Percentiles rank a stretch among this genome's conserved stretches.
Evolutionary conservation across 2,113 vertebrate genomes (phyloP).

Genomic region (Mesoclemmys tuberculata): DNA sequence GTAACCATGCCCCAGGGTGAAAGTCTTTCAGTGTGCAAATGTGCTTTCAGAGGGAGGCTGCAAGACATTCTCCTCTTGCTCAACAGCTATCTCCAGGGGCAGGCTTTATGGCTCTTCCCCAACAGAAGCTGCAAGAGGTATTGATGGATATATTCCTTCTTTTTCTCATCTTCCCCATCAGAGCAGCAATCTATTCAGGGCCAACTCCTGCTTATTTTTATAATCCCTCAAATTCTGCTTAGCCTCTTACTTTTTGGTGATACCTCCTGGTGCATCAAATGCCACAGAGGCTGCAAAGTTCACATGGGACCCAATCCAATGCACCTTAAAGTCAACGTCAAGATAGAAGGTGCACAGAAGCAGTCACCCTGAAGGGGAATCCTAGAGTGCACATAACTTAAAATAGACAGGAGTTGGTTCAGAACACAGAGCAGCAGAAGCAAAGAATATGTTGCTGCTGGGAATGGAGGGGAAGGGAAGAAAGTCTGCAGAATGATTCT

Average conservation of each 20-base stretch:
- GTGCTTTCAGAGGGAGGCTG: background rate
- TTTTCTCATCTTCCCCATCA: background rate
- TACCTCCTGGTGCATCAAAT: background rate
- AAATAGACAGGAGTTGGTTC: background rate
- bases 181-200: background rate
- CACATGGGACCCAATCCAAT: background rate
- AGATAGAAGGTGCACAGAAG: background rate
- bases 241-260: background rate
- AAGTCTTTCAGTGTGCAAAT: conserved; percentile 11
- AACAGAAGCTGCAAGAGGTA: background rate
- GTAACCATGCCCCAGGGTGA: conserved; percentile 18
- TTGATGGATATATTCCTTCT: background rate
- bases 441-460: background rate
- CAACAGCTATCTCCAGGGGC: background rate
- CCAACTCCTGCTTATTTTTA: background rate
- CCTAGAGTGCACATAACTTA: background rate
- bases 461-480: background rate
- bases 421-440: background rate
- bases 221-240: background rate
- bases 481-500: conserved; percentile 28
- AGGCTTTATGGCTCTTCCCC: background rate
- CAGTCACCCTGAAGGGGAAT: background rate
- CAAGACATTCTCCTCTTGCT: background rate
- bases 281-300: background rate
- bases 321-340: background rate